A percentile compares a stretch with the other conserved stretches of the same genome.
These are phyloP conservation scores for Colostygia pectinataria DNA, from an alignment of 2,888 invertebrate species.

Conservation along the genomic window DNA sequence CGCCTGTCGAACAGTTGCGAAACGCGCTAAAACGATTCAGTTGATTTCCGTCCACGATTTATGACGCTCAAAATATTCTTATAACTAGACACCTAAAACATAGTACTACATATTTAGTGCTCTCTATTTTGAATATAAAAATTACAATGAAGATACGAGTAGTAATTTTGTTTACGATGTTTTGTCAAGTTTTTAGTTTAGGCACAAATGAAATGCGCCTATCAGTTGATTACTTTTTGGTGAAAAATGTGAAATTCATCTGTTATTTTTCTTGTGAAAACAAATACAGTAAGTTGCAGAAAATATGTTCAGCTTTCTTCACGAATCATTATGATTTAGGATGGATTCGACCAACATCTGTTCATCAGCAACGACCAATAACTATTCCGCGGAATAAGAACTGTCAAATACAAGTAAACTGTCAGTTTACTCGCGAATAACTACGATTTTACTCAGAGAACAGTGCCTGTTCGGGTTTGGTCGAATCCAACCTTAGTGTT, in stretches of 20 bases:
- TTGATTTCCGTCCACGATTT: constrained; percentile 5
- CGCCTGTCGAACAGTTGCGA: constrained; percentile 16
- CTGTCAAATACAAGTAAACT: no score
- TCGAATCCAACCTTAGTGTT: no score
- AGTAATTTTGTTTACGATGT: constrained; percentile 4
- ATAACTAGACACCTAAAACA: no score
- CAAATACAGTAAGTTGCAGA: constrained; percentile 43
- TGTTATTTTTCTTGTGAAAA: constrained; percentile 53
- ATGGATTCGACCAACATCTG: no score
- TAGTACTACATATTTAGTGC: no score
- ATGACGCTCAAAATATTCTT: neutral
- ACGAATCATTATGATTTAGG: no score
- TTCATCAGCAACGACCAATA: no score
- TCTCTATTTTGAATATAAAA: neutral
- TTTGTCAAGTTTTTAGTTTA: constrained; percentile 11
- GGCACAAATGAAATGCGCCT: constrained; percentile 32
- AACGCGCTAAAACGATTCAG: constrained; percentile 11
- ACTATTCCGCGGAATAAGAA: no score
- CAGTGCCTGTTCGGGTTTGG: no score
- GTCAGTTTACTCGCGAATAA: no score
- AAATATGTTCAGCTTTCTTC: no score
- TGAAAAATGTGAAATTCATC: constrained; percentile 46
- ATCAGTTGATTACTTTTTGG: constrained; percentile 48
- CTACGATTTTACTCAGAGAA: no score
- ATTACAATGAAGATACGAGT: constrained; percentile 21